Evolutionary conservation across 2,113 vertebrate species (phyloP), one percentile per base, ranked within the genome.

Genomic region (Opisthocomus hoazin): DNA sequence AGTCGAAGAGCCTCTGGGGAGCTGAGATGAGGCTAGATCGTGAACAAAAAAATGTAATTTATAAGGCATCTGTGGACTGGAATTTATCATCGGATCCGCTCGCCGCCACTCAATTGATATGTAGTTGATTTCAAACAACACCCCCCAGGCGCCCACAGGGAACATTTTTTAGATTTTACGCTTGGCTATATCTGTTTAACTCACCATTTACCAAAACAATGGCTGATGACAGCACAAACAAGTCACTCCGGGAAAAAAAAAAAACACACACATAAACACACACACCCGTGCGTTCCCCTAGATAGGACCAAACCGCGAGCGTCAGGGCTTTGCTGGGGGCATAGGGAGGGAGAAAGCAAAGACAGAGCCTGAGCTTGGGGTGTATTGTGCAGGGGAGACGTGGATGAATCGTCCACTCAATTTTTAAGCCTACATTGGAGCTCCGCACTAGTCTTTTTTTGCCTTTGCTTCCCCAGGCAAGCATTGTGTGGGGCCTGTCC

Each of bases 161-260:
- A 99, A 99, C 98, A 98, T 98, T 99, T 99, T 98, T 99, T 99
- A 99, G 98, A 99, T 99, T 99, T 99, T 99, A 99, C 99, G 99
- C 99, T 99, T 99, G 99, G 99, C 99, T 99, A 99, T 99, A 99
- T 99, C 99, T 99, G 99, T 99, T 99, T 99, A 99, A 99, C 99
- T 99, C 98, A 97, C 98, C 98, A 98, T 99, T 99, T 99, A 99
- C 99, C 99, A 99, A 98, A 98, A 98, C 98, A 98, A 98, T 84
- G 97, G 98, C 98, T 98, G 98, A 98, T 99, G 99, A 99, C 98
- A 99, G 98, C 98, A 98, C 97, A 98, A 98, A 98, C 98, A 98
- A 98, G 98, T 98, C 98, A 98, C 98, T 98, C 97, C 43, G 69
- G 94, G 36, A 96, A 96, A 95, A 94, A 97, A 91, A 66, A 57